A percentile compares a stretch with the other conserved stretches of the same genome.
Conservation (phyloP, 2,888 invertebrate species). For the Asteroscopus sphinx region DNA sequence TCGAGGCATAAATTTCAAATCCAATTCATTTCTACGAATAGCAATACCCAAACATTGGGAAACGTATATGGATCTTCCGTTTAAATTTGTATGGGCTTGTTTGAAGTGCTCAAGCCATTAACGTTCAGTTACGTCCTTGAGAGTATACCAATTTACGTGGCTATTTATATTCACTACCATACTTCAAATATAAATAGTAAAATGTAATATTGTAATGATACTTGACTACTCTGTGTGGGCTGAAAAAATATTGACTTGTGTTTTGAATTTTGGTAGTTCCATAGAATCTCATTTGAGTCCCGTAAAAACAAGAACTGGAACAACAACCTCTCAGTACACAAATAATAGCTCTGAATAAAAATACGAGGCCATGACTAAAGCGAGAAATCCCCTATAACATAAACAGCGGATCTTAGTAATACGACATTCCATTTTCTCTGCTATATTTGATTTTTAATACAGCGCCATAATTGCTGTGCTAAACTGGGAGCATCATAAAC, state of each 20-base stretch:
- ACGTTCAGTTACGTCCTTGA: slow-evolving; percentile 59
- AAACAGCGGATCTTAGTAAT: slow-evolving; percentile 22
- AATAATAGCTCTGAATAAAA: slow-evolving; percentile 1
- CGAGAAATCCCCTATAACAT: slow-evolving; percentile 24
- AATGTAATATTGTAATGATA: slow-evolving; percentile 49
- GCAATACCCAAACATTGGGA: slow-evolving; percentile 49
- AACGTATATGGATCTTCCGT: slow-evolving; percentile 54
- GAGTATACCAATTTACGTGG: slow-evolving; percentile 47
- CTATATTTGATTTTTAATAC: slow-evolving; percentile 47
- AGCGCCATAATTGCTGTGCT: slow-evolving; percentile 43
- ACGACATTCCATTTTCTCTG: slow-evolving; percentile 44
- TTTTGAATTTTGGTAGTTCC: slow-evolving; percentile 4
- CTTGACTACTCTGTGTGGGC: slow-evolving; percentile 28
- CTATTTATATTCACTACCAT: slow-evolving; percentile 61
- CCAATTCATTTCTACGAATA: slow-evolving; percentile 45
- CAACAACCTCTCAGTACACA: slow-evolving; percentile 5
- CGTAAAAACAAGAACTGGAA: slow-evolving; percentile 1
- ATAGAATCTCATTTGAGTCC: background rate
- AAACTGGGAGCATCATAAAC: slow-evolving; percentile 37
- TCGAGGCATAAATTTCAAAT: slow-evolving; percentile 20
- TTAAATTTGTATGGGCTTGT: slow-evolving; percentile 55
- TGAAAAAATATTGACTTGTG: slow-evolving; percentile 28
- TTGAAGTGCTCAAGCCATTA: slow-evolving; percentile 57
- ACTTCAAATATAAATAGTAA: slow-evolving; percentile 49
- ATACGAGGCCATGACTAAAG: slow-evolving; percentile 16